These are phyloP conservation scores for Ranitomeya imitator DNA, from an alignment of 2,113 vertebrate genomes.

Conservation along the genomic window DNA sequence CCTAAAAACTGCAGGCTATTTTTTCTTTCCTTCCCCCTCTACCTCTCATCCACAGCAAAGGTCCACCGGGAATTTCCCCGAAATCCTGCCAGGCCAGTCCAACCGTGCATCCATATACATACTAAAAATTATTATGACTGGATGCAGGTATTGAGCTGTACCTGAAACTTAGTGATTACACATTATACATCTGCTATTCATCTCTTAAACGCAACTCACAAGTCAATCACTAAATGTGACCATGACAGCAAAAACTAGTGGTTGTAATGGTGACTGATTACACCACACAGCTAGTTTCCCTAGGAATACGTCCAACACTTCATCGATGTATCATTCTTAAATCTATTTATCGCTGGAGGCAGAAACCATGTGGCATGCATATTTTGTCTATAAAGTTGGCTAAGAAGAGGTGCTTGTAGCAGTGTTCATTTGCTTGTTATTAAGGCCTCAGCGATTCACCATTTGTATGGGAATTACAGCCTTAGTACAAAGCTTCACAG, in stretches of 20 bases:
- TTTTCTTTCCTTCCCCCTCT: no score
- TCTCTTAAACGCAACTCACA: no score
- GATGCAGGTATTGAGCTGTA: no score
- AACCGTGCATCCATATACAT: neutral
- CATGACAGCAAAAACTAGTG: no score
- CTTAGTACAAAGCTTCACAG: neutral
- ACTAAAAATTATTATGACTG: neutral
- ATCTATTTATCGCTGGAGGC: neutral
- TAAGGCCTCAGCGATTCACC: neutral
- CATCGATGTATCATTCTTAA: neutral
- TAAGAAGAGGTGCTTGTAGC: neutral
- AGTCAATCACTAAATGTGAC: no score
- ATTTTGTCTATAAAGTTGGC: neutral
- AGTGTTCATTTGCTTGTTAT: neutral
- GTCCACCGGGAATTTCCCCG: no score
- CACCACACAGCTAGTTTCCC: neutral
- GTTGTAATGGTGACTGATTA: neutral
- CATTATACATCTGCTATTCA: no score
- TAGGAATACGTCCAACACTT: neutral
- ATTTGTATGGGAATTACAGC: conserved; percentile 7
- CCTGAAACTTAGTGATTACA: no score
- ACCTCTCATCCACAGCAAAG: no score
- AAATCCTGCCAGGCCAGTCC: no score
- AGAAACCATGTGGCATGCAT: neutral
- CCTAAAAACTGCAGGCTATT: no score